Base-by-base conservation (phyloP, 2,888 invertebrate species). In the Argynnis bischoffii region DNA sequence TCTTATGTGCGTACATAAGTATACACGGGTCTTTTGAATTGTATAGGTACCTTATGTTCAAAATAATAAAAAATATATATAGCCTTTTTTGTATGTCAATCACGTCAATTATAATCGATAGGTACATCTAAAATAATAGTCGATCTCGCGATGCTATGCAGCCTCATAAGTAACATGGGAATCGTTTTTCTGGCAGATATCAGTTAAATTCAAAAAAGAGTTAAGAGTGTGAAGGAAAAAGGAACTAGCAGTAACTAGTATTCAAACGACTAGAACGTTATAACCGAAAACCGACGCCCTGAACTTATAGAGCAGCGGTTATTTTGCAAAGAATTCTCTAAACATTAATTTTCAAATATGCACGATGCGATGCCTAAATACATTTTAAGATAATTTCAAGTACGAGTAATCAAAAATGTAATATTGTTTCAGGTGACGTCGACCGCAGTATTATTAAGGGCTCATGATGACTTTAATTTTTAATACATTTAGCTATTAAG, bases 391-490 rank as follows among this genome's bases (percentile, higher is more conserved):
- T 50, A 48, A 60, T 66, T 59, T 61, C 55, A 61, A 50, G 18
- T 55, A 14, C 3, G 31, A 55, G 16, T 41, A 50, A 60, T 18
- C 21, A 35, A 47, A 54, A 47, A 31, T 55, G 13, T 60, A 54
- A 16, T 47, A 65, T 71, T 74, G 71, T 74, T 74, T 46, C 74
- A 74, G 74, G 72, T 70, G 69, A 56, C 46, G 65, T 69, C 61
- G 56, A 31, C 53, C 26, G 63, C 56, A 61, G 60, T 60, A 59
- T 64, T 54, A 55, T 65, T 64, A 64, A 57, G 35, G 35, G 55
- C 75, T 79, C 83, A 88, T 82, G 82, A 89, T 89, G 90, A 79
- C 83, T 81, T 83, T 86, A 81, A 75, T 77, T 78, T 80, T 80
- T 78, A 81, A 80, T 82, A 78, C 81, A 81, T 78, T 75, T 74